Evolutionary conservation across 2,888 invertebrate genomes (phyloP), one percentile per base, ranked within the genome.

Genomic region (Mimachlamys varia): DNA sequence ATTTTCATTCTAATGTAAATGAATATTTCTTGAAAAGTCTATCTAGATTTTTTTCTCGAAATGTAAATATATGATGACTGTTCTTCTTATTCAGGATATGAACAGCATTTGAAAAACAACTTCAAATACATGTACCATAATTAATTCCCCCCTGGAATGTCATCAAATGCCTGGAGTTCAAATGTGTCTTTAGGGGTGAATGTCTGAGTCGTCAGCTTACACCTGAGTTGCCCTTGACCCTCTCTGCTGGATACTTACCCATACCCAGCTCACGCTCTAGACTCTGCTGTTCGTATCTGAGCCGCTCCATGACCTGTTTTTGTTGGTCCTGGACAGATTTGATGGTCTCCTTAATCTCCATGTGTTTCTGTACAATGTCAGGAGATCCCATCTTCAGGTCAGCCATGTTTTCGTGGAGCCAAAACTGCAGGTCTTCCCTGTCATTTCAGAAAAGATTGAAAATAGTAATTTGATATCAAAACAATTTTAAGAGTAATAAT

Each of bases 361-460:
- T 91, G 89, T 95, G 95, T 89, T 95, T 94, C 49, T 93, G 92
- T 12, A 95, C 94, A 12, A 93, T 93, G 22, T 95, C 95, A 0
- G 94, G 95, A 12, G 94, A 94, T 7, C 95, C 95, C 33, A 95
- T 92, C 33, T 95, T 93, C 44, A 94, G 88, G 58, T 95, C 95
- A 15, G 94, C 93, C 91, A 95, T 92, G 91, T 96, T 95, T 90
- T 96, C 95, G 19, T 93, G 92, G 89, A 96, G 90, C 96, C 96
- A 96, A 92, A 94, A 96, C 90, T 95, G 93, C 44, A 96, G 93
- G 92, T 96, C 96, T 90, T 96, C 96, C 90, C 96, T 96, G 92
- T 87, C 27, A 7, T 33, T 27, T 76, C 10, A 19, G 3, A 58
- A n/a, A 44, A 44, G 44, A 7, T n/a, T 58, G 7, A 92, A 53